Conservation (phyloP, 2,888 invertebrate species). For the Drosophila fungiperda region DNA sequence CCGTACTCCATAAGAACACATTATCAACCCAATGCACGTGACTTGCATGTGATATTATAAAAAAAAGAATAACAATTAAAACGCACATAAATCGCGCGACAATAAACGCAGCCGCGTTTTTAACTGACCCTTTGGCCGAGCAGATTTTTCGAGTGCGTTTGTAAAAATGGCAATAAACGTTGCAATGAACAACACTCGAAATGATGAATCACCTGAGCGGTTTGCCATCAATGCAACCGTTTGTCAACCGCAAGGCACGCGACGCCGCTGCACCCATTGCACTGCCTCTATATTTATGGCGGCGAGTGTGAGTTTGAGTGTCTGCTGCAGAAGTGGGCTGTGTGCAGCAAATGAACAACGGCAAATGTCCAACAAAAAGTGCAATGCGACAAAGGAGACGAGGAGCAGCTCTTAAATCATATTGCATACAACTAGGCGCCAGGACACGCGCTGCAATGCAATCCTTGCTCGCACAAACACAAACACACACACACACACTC, state of each 20-base stretch:
- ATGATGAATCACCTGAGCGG: constrained; percentile 83
- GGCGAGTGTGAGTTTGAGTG: constrained; percentile 12
- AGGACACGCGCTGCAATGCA: constrained; percentile 59
- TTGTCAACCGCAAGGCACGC: constrained; percentile 74
- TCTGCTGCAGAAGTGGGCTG: constrained; percentile 19
- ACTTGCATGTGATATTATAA: constrained; percentile 3
- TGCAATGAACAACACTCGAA: constrained; percentile 83
- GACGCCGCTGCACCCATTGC: constrained; percentile 42
- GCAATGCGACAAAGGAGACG: constrained; percentile 57
- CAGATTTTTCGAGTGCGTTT: constrained; percentile 77
- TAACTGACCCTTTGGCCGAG: constrained; percentile 1
- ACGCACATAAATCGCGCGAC: constrained; percentile 36
- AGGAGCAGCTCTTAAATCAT: constrained; percentile 71
- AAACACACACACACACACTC: neutral
- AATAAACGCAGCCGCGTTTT: constrained; percentile 32
- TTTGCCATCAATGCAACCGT: constrained; percentile 72
- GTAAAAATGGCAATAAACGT: constrained; percentile 84
- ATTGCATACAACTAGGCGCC: constrained; percentile 77
- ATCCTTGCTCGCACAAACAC: constrained; percentile 29
- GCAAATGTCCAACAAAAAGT: constrained; percentile 66
- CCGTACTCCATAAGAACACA: neutral
- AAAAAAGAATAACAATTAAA: neutral
- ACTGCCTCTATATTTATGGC: constrained; percentile 57
- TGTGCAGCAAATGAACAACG: constrained; percentile 63
- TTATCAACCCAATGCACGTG: constrained; percentile 13